A percentile compares a stretch with the other conserved stretches of the same genome.
phyloP scores from a whole-genome alignment of 64 coral and sea anemone species.

The Hydrozoanthus tunicans region DNA sequence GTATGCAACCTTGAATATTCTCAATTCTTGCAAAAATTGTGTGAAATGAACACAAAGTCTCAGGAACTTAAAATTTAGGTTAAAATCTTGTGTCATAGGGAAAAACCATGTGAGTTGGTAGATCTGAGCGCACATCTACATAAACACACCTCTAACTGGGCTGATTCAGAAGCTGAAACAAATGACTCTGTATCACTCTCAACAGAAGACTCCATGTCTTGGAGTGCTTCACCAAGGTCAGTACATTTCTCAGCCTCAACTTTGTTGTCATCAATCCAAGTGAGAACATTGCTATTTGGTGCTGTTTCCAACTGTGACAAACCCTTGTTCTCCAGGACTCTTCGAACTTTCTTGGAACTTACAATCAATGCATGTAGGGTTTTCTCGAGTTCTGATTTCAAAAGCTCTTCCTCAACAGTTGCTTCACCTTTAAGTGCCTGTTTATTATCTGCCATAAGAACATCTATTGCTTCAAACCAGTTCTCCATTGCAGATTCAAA shows the following conservation, averaged over 20 bases:
- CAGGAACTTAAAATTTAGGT: too few relatives aligned
- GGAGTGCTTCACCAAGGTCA: constrained; percentile 32
- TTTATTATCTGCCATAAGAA: constrained; percentile 41
- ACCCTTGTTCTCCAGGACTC: constrained; percentile 61
- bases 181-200: constrained; percentile 83
- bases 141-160: constrained; percentile 77
- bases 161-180: constrained; percentile 88
- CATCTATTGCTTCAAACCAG: constrained; percentile 74
- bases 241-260: constrained; percentile 24
- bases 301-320: constrained; percentile 28
- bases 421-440: not conserved
- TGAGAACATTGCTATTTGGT: constrained; percentile 61
- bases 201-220: constrained; percentile 3
- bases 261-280: constrained; percentile 78
- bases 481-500: constrained; percentile 88
- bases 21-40: too few relatives aligned
- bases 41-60: too few relatives aligned
- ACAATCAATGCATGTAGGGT: constrained; percentile 63
- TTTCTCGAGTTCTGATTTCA: constrained; percentile 67
- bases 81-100: too few relatives aligned
- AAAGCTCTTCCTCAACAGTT: constrained; percentile 24
- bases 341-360: constrained; percentile 60
- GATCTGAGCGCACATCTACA: not conserved
- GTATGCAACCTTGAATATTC: too few relatives aligned
- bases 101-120: too few relatives aligned